Evolutionary conservation across 2,888 invertebrate genomes (phyloP).

Genomic region (Stegana nigrithorax): DNA sequence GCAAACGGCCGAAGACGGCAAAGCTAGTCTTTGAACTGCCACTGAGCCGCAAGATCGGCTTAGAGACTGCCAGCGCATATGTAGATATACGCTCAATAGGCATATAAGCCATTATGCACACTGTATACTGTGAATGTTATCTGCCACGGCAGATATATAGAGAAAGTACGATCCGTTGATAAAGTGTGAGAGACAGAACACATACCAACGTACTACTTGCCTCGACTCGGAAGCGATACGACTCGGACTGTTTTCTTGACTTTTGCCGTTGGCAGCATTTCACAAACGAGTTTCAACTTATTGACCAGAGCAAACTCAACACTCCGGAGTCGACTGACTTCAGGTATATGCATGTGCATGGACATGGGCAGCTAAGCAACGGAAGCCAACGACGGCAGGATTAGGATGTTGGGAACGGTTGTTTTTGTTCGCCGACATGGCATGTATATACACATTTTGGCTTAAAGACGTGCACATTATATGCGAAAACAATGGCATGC

Average conservation of each 20-base stretch:
- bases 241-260: slow-evolving; percentile 49
- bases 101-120: slow-evolving; percentile 12
- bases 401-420: slow-evolving; percentile 34
- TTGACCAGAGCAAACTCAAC: slow-evolving; percentile 10
- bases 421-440: too few species aligned
- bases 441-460: slow-evolving; percentile 65
- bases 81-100: too few species aligned
- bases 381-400: slow-evolving; percentile 51
- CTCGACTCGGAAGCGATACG: slow-evolving; percentile 42
- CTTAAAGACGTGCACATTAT: slow-evolving; percentile 65
- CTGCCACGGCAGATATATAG: slow-evolving; percentile 48
- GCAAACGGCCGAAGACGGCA: slow-evolving; percentile 22
- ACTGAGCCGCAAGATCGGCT: slow-evolving; percentile 30
- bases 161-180: slow-evolving; percentile 56
- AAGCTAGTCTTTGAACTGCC: slow-evolving; percentile 18
- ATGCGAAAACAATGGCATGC: slow-evolving; percentile 55
- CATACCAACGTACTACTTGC: slow-evolving; percentile 35
- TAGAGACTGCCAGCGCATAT: slow-evolving; percentile 19
- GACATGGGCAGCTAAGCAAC: slow-evolving; percentile 48
- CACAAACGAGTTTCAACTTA: slow-evolving; percentile 23
- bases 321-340: slow-evolving; percentile 38
- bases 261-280: too few species aligned
- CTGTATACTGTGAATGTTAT: slow-evolving; percentile 52
- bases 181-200: slow-evolving; percentile 50
- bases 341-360: too few species aligned